phyloP scores from a whole-genome alignment of 2,888 invertebrate genomes.

The Metallyticus violacea region DNA sequence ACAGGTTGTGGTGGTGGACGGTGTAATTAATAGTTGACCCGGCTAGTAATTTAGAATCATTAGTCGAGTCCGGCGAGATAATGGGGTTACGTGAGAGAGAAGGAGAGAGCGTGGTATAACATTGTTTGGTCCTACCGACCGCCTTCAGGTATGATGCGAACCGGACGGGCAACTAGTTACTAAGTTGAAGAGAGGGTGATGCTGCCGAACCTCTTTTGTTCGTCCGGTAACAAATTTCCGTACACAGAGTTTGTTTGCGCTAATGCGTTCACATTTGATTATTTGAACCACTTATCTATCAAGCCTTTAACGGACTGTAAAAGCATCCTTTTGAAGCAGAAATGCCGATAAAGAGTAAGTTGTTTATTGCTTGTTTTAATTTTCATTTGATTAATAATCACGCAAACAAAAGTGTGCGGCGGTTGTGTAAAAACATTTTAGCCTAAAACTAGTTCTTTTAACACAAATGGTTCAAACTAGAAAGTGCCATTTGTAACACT shows the following conservation, averaged over 20 bases:
- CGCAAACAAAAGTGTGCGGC: no score
- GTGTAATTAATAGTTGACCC: slow-evolving; percentile 29
- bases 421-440: no score
- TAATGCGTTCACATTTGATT: background rate
- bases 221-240: background rate
- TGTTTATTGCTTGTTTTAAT: no score
- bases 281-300: no score
- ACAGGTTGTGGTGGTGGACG: background rate
- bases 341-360: no score
- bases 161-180: background rate
- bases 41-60: slow-evolving; percentile 29
- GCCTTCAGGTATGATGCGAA: slow-evolving; percentile 1
- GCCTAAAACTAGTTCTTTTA: no score
- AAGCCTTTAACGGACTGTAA: no score
- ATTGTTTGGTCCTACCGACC: background rate
- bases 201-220: background rate
- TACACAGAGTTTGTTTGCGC: background rate
- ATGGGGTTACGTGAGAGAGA: slow-evolving; percentile 16
- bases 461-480: no score
- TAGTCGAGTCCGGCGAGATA: slow-evolving; percentile 21
- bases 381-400: no score
- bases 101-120: background rate
- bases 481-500: no score
- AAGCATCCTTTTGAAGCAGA: no score
- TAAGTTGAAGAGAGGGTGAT: background rate